These are phyloP conservation scores for Adela reaumurella DNA, from an alignment of 2,888 invertebrate genomes.

Conservation along the genomic window DNA sequence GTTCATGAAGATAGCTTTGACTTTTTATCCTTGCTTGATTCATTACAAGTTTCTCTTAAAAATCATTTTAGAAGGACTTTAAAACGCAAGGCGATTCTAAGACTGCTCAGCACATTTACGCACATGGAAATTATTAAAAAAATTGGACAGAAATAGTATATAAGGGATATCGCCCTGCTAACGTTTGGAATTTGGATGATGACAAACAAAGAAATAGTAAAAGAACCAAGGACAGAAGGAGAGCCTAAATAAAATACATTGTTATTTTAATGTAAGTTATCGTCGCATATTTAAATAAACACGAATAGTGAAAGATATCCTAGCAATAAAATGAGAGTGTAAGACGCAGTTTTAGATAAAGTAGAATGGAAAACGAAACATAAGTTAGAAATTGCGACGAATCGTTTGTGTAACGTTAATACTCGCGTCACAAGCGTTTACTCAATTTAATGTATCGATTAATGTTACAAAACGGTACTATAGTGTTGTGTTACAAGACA, in stretches of 20 bases:
- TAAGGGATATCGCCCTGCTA: too few relatives aligned
- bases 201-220: slow-evolving; percentile 38
- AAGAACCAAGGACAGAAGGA: slow-evolving; percentile 25
- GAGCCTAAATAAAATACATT: slow-evolving; percentile 33
- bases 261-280: slow-evolving; percentile 48
- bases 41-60: too few relatives aligned
- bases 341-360: neutral
- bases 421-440: neutral
- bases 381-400: neutral
- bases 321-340: neutral
- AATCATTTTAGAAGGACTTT: too few relatives aligned
- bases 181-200: slow-evolving; percentile 47
- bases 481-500: neutral
- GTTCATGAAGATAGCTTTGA: too few relatives aligned
- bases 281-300: slow-evolving; percentile 9
- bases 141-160: too few relatives aligned
- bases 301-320: neutral
- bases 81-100: too few relatives aligned
- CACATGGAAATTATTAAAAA: too few relatives aligned
- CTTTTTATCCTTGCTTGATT: too few relatives aligned
- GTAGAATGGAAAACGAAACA: neutral
- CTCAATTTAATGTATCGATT: neutral
- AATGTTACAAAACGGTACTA: neutral
- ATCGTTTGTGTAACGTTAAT: neutral
- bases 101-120: too few relatives aligned